Percentiles rank a stretch among this genome's conserved stretches.
Evolutionary conservation across 2,797 vertebrate species (phyloP).

Genomic region (Aphelocoma californica): DNA sequence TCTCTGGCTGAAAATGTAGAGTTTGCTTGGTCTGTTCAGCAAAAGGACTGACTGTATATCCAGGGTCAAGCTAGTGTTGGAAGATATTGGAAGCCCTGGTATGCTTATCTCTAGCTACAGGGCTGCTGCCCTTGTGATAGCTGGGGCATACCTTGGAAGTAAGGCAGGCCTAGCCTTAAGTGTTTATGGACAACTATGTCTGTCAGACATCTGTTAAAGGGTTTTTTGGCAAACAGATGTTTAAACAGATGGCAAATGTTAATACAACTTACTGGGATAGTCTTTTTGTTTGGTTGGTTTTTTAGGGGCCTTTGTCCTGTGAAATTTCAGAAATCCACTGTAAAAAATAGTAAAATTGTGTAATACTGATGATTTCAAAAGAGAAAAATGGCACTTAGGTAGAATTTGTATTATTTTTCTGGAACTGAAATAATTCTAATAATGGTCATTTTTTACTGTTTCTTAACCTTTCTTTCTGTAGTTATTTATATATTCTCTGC

Average conservation of each 20-base stretch:
- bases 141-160: rapidly evolving
- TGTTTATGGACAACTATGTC: background rate
- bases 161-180: background rate
- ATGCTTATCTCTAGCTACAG: background rate
- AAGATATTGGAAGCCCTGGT: background rate
- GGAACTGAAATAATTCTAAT: background rate
- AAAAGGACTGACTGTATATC: background rate
- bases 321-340: background rate
- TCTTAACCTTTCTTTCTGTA: background rate
- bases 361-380: background rate
- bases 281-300: background rate
- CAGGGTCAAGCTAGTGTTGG: background rate
- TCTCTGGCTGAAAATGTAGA: background rate
- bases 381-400: background rate
- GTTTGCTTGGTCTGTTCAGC: background rate
- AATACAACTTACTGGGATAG: background rate
- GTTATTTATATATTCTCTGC: background rate
- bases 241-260: background rate
- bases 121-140: background rate
- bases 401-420: background rate
- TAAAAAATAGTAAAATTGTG: background rate
- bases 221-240: background rate
- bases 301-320: background rate
- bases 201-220: background rate
- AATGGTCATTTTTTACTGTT: background rate